Conservation (phyloP, 2,113 vertebrate species). For the Meleagris gallopavo region DNA sequence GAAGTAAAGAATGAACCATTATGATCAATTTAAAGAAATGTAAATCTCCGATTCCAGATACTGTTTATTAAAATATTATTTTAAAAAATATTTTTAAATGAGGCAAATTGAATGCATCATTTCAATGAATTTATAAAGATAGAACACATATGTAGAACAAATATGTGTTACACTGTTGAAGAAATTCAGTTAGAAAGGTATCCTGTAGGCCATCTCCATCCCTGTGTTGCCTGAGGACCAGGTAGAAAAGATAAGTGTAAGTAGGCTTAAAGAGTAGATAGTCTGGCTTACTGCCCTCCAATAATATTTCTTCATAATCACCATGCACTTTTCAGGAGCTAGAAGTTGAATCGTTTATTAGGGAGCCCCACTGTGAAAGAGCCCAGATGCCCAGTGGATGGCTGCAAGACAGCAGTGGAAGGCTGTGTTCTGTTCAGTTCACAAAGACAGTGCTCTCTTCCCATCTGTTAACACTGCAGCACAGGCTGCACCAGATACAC, state of each 20-base stretch:
- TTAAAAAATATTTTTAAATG: not conserved
- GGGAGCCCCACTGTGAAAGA: not conserved
- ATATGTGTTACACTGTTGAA: not conserved
- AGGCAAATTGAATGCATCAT: not conserved
- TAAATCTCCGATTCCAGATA: not conserved
- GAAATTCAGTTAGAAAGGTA: not conserved
- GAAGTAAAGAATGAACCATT: not conserved
- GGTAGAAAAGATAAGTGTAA: not conserved
- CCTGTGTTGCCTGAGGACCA: not conserved
- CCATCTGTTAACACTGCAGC: not conserved
- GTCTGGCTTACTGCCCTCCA: not conserved
- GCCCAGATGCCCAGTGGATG: not conserved
- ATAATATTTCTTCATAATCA: fast-evolving
- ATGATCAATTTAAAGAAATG: not conserved
- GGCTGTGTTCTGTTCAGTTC: not conserved
- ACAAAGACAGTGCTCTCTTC: not conserved
- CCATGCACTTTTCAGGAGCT: not conserved
- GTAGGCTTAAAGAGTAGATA: not conserved
- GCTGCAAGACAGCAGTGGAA: not conserved
- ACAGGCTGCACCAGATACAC: not conserved
- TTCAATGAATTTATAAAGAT: not conserved
- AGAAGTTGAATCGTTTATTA: not conserved
- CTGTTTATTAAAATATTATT: not conserved
- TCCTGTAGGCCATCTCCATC: not conserved
- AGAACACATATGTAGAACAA: not conserved